These are phyloP conservation scores for Percopsis transmontana DNA, from an alignment of 2,113 vertebrate genomes.

Conservation along the genomic window DNA sequence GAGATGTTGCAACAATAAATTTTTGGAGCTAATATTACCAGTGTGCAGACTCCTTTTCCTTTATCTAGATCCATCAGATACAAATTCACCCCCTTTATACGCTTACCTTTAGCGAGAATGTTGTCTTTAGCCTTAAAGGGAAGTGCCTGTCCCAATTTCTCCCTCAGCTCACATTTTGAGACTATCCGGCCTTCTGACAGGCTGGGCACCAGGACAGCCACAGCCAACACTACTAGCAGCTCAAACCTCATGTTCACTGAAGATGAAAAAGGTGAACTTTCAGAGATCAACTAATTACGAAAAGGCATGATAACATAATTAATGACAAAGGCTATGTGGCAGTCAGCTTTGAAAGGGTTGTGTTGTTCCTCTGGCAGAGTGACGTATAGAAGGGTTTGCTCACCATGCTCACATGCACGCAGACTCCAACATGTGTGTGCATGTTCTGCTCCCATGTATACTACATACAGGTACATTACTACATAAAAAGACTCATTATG, in stretches of 20 bases:
- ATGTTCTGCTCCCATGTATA: not conserved
- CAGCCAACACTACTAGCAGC: slow-evolving; percentile 37
- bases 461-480: no score
- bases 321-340: no score
- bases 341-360: no score
- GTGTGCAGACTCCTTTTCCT: no score
- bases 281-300: not conserved
- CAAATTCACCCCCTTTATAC: not conserved
- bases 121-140: not conserved
- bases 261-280: not conserved
- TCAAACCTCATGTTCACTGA: slow-evolving; percentile 38
- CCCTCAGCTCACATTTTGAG: slow-evolving; percentile 49
- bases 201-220: slow-evolving; percentile 35
- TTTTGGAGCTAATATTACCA: no score
- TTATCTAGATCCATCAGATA: not conserved
- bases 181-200: slow-evolving; percentile 31
- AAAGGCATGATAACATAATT: no score
- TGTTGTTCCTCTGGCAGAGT: no score
- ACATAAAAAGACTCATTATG: not conserved
- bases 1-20: not conserved
- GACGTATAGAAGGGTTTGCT: no score
- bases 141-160: not conserved
- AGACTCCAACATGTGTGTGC: not conserved
- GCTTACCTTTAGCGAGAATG: slow-evolving; percentile 27
- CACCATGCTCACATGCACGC: not conserved